Conservation (phyloP, 2,888 invertebrate genomes). For the Abrostola triplasia region DNA sequence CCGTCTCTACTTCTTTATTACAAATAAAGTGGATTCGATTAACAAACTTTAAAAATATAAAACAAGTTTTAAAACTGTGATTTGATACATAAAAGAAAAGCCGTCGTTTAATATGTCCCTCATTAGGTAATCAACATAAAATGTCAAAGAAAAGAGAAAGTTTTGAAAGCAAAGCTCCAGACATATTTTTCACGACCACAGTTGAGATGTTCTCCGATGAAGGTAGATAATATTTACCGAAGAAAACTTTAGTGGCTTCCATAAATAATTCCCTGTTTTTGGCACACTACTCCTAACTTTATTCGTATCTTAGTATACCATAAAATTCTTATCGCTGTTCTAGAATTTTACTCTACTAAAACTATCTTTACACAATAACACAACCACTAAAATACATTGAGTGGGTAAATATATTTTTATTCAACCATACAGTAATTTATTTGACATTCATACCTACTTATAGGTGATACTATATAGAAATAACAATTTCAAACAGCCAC, state of each 20-base stretch:
- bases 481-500: no score
- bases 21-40: not conserved
- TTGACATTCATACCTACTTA: no score
- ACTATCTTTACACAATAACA: not conserved
- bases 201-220: constrained; percentile 30
- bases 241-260: constrained; percentile 28
- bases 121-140: not conserved
- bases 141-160: not conserved
- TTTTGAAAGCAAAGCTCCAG: not conserved
- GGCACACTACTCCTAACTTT: constrained; percentile 30
- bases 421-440: no score
- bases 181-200: constrained; percentile 22
- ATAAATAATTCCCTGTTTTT: constrained; percentile 34
- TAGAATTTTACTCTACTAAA: constrained; percentile 6
- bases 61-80: not conserved
- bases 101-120: not conserved
- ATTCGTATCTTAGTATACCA: constrained; percentile 16
- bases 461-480: no score
- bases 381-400: no score
- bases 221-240: constrained; percentile 23
- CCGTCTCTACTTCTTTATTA: not conserved
- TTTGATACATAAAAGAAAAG: constrained; percentile 3
- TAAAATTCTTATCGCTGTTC: constrained; percentile 36
- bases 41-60: not conserved
- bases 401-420: no score